Conservation (phyloP, 2,888 invertebrate species). For the Labia minor region DNA sequence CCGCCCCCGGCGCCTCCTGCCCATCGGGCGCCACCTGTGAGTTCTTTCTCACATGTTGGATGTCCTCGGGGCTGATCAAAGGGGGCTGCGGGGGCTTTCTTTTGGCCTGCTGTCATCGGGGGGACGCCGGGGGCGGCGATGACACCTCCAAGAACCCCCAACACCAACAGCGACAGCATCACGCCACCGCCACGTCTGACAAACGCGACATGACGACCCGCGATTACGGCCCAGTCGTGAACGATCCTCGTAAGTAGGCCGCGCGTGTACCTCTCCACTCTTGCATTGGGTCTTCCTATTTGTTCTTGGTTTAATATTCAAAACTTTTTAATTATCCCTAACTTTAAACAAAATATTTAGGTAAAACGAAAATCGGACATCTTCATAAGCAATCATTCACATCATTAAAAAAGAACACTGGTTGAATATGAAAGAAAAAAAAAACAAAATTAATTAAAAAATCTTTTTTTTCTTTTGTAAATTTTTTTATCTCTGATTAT, state of each 20-base stretch:
- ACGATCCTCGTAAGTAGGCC: slow-evolving; percentile 63
- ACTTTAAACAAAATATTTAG: too few relatives aligned
- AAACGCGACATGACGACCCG: slow-evolving; percentile 36
- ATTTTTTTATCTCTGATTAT: too few relatives aligned
- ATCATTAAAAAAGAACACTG: too few relatives aligned
- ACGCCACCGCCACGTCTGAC: slow-evolving; percentile 36
- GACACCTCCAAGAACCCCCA: slow-evolving; percentile 38
- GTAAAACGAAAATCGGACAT: too few relatives aligned
- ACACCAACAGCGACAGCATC: slow-evolving; percentile 46
- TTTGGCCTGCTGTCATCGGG: slow-evolving; percentile 76
- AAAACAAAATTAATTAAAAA: too few relatives aligned
- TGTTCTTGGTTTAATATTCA: too few relatives aligned
- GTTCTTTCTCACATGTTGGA: slow-evolving; percentile 86
- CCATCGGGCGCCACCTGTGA: slow-evolving; percentile 54
- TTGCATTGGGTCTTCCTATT: neutral
- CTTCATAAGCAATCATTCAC: too few relatives aligned
- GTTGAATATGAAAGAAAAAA: too few relatives aligned
- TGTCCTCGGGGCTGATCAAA: slow-evolving; percentile 75
- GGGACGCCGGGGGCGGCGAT: slow-evolving; percentile 45
- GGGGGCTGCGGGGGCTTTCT: slow-evolving; percentile 69
- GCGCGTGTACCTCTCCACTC: neutral
- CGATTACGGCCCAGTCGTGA: slow-evolving; percentile 60
- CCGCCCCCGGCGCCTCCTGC: slow-evolving; percentile 25
- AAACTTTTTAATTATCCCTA: too few relatives aligned
- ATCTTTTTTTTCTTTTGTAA: too few relatives aligned